Evolutionary conservation across 2,113 vertebrate genomes (phyloP).

Genomic region (Amia ocellicauda): DNA sequence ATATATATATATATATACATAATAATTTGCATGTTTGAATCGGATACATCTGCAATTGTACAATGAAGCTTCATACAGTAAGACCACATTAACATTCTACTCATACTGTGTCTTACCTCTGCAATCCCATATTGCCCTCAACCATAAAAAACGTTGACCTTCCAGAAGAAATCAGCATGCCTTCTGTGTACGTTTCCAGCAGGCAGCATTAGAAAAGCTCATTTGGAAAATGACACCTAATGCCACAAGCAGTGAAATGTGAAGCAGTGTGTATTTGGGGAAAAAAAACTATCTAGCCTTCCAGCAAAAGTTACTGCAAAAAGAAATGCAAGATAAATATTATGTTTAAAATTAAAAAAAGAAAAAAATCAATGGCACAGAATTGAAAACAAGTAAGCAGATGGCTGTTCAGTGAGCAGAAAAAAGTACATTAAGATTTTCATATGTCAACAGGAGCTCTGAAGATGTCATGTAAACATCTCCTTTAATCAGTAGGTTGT

Average conservation of each 20-base stretch:
- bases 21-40: no score
- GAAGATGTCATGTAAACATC: conserved; percentile 5
- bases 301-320: not conserved
- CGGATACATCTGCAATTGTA: no score
- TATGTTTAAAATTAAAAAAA: not conserved
- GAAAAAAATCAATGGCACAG: not conserved
- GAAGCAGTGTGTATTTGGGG: conserved; percentile 6
- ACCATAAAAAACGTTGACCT: conserved; percentile 20
- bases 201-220: conserved; percentile 9
- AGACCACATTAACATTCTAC: conserved; percentile 20
- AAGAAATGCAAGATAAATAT: not conserved
- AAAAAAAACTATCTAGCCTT: not conserved
- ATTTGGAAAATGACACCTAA: conserved; percentile 24
- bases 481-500: not conserved
- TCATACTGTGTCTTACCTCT: conserved; percentile 14
- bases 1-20: no score
- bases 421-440: not conserved
- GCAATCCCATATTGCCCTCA: conserved; percentile 3
- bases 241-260: conserved; percentile 5
- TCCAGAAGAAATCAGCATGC: conserved; percentile 6
- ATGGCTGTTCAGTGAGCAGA: conserved; percentile 16
- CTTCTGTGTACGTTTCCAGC: not conserved
- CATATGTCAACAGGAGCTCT: not conserved
- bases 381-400: conserved; percentile 3
- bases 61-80: no score